Evolutionary conservation across 2,888 invertebrate species (phyloP).

Genomic region (Drosophila seclusa): DNA sequence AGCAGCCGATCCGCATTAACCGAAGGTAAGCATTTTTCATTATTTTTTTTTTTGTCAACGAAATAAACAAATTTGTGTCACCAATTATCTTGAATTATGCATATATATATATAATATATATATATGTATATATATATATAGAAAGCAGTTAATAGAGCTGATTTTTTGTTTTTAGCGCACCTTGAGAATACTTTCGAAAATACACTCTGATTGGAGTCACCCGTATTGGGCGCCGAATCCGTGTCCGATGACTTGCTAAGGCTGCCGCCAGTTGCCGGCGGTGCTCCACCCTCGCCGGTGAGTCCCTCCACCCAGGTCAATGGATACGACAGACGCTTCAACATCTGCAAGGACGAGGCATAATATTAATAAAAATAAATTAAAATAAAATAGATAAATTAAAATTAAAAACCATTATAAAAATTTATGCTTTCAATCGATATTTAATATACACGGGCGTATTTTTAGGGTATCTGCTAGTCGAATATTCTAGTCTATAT

Average conservation of each 20-base stretch:
- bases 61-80: conserved; percentile 66
- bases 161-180: conserved; percentile 85
- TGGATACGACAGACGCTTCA: conserved; percentile 95
- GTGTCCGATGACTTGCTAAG: conserved; percentile 82
- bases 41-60: conserved; percentile 50
- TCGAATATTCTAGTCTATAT: not conserved
- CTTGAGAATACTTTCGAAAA: conserved; percentile 97
- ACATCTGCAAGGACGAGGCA: conserved; percentile 88
- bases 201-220: conserved; percentile 89
- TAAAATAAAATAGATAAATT: not conserved
- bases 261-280: conserved; percentile 84
- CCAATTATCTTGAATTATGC: conserved; percentile 58
- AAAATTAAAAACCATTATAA: not conserved
- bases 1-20: conserved; percentile 80
- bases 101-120: not conserved
- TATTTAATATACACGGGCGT: too few relatives aligned
- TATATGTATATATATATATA: not conserved
- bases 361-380: not conserved
- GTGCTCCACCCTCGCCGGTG: conserved; percentile 90
- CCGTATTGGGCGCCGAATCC: conserved; percentile 85
- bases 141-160: conserved; percentile 17
- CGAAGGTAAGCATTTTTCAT: conserved; percentile 70
- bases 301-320: conserved; percentile 96
- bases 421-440: too few relatives aligned
- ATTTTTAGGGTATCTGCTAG: not conserved